Percentiles rank a stretch among this genome's conserved stretches.
These are phyloP conservation scores for Teleogryllus oceanicus DNA, from an alignment of 2,888 invertebrate species.

Conservation along the genomic window DNA sequence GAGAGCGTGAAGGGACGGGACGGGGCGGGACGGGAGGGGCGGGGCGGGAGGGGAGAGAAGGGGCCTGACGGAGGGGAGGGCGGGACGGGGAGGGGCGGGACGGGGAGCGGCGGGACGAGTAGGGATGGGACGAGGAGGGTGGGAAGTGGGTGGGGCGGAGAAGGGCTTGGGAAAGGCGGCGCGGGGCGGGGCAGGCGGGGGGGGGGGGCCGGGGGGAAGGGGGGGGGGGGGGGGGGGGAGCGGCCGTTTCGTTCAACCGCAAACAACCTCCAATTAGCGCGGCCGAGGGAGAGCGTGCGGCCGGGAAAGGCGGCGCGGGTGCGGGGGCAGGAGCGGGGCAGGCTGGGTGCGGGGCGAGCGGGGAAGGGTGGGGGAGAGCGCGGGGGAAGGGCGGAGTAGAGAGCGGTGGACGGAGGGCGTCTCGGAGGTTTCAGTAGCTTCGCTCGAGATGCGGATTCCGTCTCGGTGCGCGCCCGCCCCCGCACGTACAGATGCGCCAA, in stretches of 20 bases:
- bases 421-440: not conserved
- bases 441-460: too few relatives aligned
- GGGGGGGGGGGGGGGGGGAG: not conserved
- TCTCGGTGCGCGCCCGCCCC: too few relatives aligned
- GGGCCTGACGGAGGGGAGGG: too few relatives aligned
- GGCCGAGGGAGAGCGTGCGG: not conserved
- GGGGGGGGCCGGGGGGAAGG: not conserved
- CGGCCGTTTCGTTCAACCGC: constrained; percentile 5
- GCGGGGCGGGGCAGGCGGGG: not conserved
- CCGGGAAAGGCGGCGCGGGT: not conserved
- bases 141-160: too few relatives aligned
- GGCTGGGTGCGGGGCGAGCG: not conserved
- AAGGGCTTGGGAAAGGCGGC: too few relatives aligned
- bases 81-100: too few relatives aligned
- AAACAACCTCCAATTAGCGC: not conserved
- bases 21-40: too few relatives aligned
- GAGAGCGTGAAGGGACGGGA: too few relatives aligned
- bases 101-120: too few relatives aligned
- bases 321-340: not conserved
- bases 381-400: not conserved
- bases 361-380: not conserved
- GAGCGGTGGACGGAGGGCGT: not conserved
- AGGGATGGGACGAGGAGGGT: too few relatives aligned
- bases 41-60: too few relatives aligned
- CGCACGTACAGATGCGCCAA: too few relatives aligned